Conservation (phyloP, 2,113 vertebrate species). For the Henicopernis longicauda region DNA sequence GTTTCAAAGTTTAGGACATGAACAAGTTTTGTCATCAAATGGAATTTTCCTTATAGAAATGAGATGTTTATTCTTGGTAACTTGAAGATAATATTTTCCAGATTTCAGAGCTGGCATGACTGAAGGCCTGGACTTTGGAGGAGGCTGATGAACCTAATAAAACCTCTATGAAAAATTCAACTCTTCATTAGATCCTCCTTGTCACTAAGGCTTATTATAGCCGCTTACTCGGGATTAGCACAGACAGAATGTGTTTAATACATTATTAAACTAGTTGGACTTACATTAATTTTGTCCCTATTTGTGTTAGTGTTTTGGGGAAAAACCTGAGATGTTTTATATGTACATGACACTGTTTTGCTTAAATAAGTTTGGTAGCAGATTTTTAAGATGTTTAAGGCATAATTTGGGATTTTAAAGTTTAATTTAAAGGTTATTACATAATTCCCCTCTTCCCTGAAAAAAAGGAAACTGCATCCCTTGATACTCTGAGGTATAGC, state of each 20-base stretch:
- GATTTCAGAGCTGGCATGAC: constrained; percentile 13
- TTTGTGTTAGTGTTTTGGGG: neutral
- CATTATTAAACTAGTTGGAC: constrained; percentile 31
- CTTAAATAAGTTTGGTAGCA: neutral
- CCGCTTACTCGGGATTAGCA: constrained; percentile 29
- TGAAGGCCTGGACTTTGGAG: constrained; percentile 11
- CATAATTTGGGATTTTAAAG: constrained; percentile 26
- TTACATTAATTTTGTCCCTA: neutral
- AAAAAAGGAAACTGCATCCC: neutral
- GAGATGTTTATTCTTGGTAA: neutral
- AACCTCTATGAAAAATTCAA: constrained; percentile 46
- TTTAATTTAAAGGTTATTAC: constrained; percentile 15
- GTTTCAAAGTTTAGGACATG: neutral
- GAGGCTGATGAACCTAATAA: constrained; percentile 28
- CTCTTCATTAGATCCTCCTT: constrained; percentile 43
- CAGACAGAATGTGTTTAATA: constrained; percentile 29
- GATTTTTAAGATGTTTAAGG: neutral
- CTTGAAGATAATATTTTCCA: constrained; percentile 12
- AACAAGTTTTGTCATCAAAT: neutral
- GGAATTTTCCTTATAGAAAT: constrained; percentile 3
- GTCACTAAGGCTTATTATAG: constrained; percentile 46
- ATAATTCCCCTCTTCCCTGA: neutral
- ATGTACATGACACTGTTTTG: neutral
- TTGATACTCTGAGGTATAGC: neutral
- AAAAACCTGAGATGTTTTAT: neutral